Conservation (phyloP, 2,888 invertebrate species). For the Electrophaes corylata region DNA sequence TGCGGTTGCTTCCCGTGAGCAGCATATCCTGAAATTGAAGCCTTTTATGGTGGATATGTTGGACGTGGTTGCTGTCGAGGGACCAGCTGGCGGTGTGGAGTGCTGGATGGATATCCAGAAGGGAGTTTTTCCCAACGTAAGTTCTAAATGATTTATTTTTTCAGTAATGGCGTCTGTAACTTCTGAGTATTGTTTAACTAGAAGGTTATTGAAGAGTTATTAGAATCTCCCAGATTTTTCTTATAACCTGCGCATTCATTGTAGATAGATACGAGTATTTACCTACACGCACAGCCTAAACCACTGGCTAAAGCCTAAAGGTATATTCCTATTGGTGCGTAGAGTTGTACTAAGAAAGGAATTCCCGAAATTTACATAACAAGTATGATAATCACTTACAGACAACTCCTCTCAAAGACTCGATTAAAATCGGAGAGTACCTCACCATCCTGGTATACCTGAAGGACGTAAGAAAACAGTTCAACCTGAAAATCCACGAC, state of each 20-base stretch:
- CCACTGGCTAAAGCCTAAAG: no score
- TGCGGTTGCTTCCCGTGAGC: slow-evolving; percentile 50
- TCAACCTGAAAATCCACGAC: slow-evolving; percentile 88
- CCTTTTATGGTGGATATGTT: slow-evolving; percentile 89
- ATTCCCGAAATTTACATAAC: not conserved
- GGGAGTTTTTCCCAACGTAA: slow-evolving; percentile 88
- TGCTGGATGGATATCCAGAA: slow-evolving; percentile 92
- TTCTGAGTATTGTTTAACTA: no score
- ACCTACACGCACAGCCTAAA: no score
- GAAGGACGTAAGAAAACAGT: slow-evolving; percentile 85
- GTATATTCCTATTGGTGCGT: no score
- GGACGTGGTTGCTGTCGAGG: slow-evolving; percentile 87
- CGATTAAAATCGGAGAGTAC: slow-evolving; percentile 88
- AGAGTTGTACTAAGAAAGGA: not conserved
- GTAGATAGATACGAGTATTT: no score
- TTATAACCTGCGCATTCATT: no score
- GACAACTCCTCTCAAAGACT: slow-evolving; percentile 85
- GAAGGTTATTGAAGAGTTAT: no score
- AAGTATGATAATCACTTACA: slow-evolving; percentile 47
- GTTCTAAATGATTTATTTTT: slow-evolving; percentile 29
- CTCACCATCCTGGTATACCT: slow-evolving; percentile 88
- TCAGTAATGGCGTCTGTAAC: no score
- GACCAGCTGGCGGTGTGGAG: slow-evolving; percentile 86
- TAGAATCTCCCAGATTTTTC: no score
- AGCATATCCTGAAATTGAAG: slow-evolving; percentile 77